A percentile compares a stretch with the other conserved stretches of the same genome.
Conservation (phyloP, 2,797 vertebrate genomes). For the Linurgus olivaceus region DNA sequence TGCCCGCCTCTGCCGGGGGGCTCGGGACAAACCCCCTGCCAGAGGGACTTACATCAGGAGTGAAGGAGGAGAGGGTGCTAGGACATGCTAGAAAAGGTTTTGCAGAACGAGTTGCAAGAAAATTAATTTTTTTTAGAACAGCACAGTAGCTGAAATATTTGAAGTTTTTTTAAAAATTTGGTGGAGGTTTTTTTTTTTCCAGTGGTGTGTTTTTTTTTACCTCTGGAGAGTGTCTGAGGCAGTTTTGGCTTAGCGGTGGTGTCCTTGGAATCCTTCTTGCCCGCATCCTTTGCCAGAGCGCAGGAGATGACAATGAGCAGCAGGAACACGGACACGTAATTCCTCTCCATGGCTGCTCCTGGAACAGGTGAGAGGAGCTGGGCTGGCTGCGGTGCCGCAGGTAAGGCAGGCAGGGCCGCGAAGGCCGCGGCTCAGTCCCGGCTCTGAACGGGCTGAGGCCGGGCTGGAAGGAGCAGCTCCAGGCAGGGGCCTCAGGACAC, state of each 20-base stretch:
- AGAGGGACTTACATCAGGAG: too few species aligned
- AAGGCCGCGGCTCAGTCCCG: background rate
- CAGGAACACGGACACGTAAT: conserved; percentile 74
- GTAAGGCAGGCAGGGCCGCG: background rate
- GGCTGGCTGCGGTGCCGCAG: fast-evolving
- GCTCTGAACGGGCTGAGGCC: background rate
- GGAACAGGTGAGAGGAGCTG: background rate
- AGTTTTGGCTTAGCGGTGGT: conserved; percentile 64
- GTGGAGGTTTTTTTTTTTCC: background rate
- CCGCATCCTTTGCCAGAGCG: conserved; percentile 76
- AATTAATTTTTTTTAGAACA: background rate
- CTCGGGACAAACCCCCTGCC: too few species aligned
- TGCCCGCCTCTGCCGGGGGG: background rate
- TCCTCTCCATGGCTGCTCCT: conserved; percentile 84
- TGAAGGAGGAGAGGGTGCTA: background rate
- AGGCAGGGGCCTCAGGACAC: background rate
- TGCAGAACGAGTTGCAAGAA: background rate
- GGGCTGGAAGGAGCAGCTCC: background rate
- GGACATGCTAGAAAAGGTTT: background rate
- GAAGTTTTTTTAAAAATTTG: background rate
- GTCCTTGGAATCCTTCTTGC: conserved; percentile 74
- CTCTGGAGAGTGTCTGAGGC: conserved; percentile 93
- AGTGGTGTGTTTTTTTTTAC: conserved; percentile 57
- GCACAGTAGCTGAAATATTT: background rate
- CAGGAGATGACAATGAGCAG: conserved; percentile 79